Base-by-base conservation (phyloP, 2,113 vertebrate species). In the Sturnus vulgaris region DNA sequence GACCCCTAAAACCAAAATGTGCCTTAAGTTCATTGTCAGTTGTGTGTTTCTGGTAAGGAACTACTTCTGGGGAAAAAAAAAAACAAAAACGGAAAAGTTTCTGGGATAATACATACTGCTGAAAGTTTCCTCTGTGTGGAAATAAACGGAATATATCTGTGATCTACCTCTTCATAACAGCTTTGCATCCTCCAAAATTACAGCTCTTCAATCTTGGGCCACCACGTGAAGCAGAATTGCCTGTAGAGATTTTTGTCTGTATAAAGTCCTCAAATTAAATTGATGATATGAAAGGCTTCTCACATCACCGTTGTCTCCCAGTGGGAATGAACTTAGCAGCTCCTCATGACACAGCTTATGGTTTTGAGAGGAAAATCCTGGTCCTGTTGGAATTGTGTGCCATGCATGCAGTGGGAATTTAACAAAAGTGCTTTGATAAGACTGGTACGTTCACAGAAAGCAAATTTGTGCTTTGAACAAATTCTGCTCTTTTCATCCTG, bases 221-320 rank as follows among this genome's bases (percentile, higher is more conserved):
- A 88, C 17, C 22, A 52, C 0, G 0, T 15, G 56, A 30, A 47
- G 21, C 10, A 1, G 27, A 46, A n/a, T 12, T 75, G 28, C 21
- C 35, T 39, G 27, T 24, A 33, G 44, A 81, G 17, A 49, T 80
- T 88, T 28, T 37, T 53, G 42, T 17, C 31, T 49, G 3, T 40
- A 23, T 49, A 55, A 35, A 2, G 4, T 35, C 28, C 31, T 25
- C n/a, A 57, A 53, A 66, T 66, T 9, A 83, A 80, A 89, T 10
- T n/a, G 64, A 35, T 30, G 2, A 44, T 40, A 27, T 1, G 4
- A 47, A 68, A 90, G 46, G 14, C 20, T 84, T 66, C 50, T 64
- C 59, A 64, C 77, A 81, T 81, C 33, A 44, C 12, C 33, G 20
- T 33, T 77, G 17, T 64, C 17, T 75, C n/a, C 33, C 28, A 33